A percentile compares a stretch with the other conserved stretches of the same genome.
Evolutionary conservation across 2,797 vertebrate genomes (phyloP).

Genomic region (Anniella stebbinsi): DNA sequence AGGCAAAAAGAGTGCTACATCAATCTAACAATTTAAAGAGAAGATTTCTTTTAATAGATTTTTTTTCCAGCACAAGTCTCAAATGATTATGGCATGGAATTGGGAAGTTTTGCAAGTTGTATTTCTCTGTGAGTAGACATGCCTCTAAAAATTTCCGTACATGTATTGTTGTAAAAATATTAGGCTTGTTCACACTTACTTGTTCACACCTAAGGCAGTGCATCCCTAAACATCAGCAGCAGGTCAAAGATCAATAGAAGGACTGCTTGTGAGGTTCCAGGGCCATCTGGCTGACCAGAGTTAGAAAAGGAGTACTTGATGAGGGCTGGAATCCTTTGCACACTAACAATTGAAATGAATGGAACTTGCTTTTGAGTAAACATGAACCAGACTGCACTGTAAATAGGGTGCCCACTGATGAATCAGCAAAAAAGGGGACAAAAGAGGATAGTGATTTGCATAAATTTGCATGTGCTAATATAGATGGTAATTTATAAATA

Average conservation of each 20-base stretch:
- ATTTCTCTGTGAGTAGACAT: background rate
- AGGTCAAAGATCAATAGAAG: background rate
- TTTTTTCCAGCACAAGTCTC: slow-evolving; percentile 34
- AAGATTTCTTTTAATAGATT: slow-evolving; percentile 28
- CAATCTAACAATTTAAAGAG: slow-evolving; percentile 60
- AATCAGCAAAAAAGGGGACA: background rate
- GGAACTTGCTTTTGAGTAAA: background rate
- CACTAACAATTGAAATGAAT: background rate
- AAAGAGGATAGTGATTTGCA: too few relatives aligned
- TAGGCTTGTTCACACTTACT: background rate
- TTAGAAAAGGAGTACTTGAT: background rate
- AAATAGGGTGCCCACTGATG: background rate
- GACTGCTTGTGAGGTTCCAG: background rate
- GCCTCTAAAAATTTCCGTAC: background rate
- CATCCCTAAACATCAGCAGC: too few relatives aligned
- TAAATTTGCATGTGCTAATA: too few relatives aligned
- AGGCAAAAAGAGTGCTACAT: background rate
- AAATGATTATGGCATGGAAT: background rate
- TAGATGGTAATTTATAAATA: too few relatives aligned
- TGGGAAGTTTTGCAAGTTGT: background rate
- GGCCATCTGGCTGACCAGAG: background rate
- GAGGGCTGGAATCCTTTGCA: background rate
- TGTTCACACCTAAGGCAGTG: too few relatives aligned
- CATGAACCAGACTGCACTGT: background rate
- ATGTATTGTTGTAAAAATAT: background rate